Percentiles rank a stretch among this genome's conserved stretches.
phyloP scores from a whole-genome alignment of 2,113 vertebrate genomes.

The Xiphorhynchus elegans region DNA sequence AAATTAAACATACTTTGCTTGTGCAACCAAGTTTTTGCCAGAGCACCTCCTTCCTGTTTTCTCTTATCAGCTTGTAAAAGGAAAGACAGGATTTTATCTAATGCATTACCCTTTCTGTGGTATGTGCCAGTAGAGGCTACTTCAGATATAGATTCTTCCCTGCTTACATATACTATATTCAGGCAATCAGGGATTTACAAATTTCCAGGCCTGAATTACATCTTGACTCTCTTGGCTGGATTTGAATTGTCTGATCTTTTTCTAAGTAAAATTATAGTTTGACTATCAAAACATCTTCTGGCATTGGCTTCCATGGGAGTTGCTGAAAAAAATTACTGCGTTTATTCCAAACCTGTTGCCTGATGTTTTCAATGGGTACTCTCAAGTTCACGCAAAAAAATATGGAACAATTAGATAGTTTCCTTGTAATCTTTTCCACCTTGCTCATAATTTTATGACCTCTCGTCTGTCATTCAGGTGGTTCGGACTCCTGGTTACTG shows the following conservation, averaged over 20 bases:
- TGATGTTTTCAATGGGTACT: neutral
- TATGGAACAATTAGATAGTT: neutral
- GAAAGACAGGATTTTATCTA: neutral
- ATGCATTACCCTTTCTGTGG: neutral
- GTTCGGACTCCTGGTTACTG: neutral
- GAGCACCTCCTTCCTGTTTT: neutral
- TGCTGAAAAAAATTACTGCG: neutral
- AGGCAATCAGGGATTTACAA: neutral
- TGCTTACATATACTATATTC: neutral
- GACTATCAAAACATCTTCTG: neutral
- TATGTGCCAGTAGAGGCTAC: neutral
- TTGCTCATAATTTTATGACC: neutral
- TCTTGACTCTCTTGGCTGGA: neutral
- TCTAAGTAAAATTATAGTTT: neutral
- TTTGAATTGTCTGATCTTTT: neutral
- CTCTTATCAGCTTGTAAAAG: neutral
- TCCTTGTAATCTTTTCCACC: neutral
- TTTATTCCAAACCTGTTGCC: neutral
- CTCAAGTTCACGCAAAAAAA: neutral
- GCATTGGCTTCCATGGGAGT: neutral
- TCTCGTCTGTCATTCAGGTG: neutral
- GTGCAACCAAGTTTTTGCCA: neutral
- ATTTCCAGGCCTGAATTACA: neutral
- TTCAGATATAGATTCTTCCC: neutral
- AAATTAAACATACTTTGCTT: neutral